These are phyloP conservation scores for Brachypalpus laphriformis DNA, from an alignment of 2,888 invertebrate species.

Conservation along the genomic window DNA sequence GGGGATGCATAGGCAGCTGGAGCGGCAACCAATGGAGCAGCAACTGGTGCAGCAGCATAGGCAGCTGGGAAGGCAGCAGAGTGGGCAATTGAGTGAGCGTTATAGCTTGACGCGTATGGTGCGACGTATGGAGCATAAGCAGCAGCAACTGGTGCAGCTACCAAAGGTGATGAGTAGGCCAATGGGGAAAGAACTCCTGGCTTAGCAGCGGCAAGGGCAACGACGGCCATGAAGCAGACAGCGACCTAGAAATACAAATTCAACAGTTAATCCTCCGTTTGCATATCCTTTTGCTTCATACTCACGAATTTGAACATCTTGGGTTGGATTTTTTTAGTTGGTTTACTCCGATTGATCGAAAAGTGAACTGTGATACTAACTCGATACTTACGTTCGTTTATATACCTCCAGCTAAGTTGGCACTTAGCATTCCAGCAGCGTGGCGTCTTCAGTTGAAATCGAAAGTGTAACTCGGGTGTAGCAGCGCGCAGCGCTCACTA, in stretches of 20 bases:
- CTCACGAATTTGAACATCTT: constrained; percentile 72
- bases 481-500: background rate
- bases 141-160: constrained; percentile 60
- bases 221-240: constrained; percentile 68
- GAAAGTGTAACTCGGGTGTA: constrained; percentile 67
- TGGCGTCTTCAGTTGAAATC: constrained; percentile 47
- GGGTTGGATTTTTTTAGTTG: constrained; percentile 40
- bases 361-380: constrained; percentile 61
- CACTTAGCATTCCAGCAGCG: constrained; percentile 48
- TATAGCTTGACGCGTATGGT: constrained; percentile 84
- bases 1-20: constrained; percentile 79
- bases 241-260: constrained; percentile 34
- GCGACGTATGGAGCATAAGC: constrained; percentile 80
- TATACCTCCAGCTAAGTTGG: constrained; percentile 35
- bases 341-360: constrained; percentile 60
- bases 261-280: constrained; percentile 5
- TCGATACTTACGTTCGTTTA: constrained; percentile 39
- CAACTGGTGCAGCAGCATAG: constrained; percentile 42
- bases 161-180: constrained; percentile 73
- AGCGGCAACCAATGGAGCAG: constrained; percentile 55
- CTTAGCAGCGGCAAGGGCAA: constrained; percentile 71
- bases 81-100: constrained; percentile 82
- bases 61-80: constrained; percentile 68
- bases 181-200: constrained; percentile 75
- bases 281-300: constrained; percentile 26